Evolutionary conservation across 2,888 invertebrate species (phyloP), one percentile per base, ranked within the genome.

Genomic region (Emmelina monodactyla): DNA sequence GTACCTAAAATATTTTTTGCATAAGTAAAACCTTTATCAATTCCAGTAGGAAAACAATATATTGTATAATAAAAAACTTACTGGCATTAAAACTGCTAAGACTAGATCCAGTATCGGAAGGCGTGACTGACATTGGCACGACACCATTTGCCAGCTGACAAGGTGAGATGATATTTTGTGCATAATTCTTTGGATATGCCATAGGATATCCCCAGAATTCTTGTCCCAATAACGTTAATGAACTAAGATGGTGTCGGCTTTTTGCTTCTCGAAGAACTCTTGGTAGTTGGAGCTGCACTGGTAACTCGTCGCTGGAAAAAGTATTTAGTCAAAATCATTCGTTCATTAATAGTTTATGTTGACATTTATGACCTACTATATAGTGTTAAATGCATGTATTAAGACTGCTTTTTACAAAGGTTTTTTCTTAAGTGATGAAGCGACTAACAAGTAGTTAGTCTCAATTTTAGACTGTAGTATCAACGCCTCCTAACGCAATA

Each of bases 201-300:
- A 89, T 88, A 10, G 89, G 89, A 62, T 89, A 89, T 37, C 88
- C 83, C 91, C 91, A 91, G 66, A 90, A 91, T 62, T 91, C 91
- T 65, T 92, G 92, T 16, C 96, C 97, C 32, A 97, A 80, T 43
- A 96, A 82, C 5, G 96, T 94, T 35, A 96, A 76, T 1, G 95
- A 94, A 32, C 92, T 90, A 32, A 97, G 84, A 61, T 95, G 93
- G 62, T 94, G 93, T 28, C 94, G 86, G 56, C 93, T 92, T 62
- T 88, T 91, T 32, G 94, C 94, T 47, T 93, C 91, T 34, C 91
- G 85, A 49, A 97, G 87, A 16, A 92, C 88, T 46, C 88, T 85
- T 29, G 97, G 95, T 54, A 97, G 78, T 46, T 87, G 86, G 49
- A 97, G 83, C 71, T 92, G 92, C 36, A 94, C 94, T 41, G 96